Evolutionary conservation across 1,140 invertebrate species (phyloP).

Genomic region (Trichonephila clavipes): DNA sequence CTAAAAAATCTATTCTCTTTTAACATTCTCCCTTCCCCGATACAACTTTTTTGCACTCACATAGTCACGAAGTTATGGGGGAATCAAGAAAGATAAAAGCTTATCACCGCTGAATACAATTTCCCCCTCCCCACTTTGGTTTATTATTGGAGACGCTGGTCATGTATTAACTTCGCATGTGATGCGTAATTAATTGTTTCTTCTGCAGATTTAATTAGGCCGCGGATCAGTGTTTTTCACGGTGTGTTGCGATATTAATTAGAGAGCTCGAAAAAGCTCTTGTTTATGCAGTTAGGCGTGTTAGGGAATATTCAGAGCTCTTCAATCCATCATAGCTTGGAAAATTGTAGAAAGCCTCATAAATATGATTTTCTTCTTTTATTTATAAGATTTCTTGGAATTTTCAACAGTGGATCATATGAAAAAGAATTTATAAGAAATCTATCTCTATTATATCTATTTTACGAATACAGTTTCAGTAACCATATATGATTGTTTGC

Average conservation of each 20-base stretch:
- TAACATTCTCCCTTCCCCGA: not conserved
- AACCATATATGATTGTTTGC: too few species aligned
- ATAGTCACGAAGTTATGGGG: constrained; percentile 1
- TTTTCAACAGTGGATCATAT: too few species aligned
- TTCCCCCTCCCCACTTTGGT: not conserved
- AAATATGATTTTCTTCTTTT: too few species aligned
- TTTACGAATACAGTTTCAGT: too few species aligned
- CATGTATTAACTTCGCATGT: constrained; percentile 43
- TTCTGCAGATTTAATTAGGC: constrained; percentile 55
- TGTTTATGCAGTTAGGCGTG: constrained; percentile 21
- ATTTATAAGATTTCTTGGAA: too few species aligned
- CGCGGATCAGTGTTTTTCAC: constrained; percentile 24
- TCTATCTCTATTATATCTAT: too few species aligned
- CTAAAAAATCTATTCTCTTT: constrained; percentile 62
- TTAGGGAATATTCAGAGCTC: not conserved
- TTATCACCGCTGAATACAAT: not conserved
- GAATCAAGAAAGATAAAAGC: constrained; percentile 5
- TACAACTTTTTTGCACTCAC: not conserved
- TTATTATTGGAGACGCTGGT: not conserved
- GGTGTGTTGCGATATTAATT: constrained; percentile 28
- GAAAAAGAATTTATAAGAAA: too few species aligned
- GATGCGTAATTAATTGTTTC: constrained; percentile 57
- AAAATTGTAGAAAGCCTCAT: not conserved
- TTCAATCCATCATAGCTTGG: not conserved
- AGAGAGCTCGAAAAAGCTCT: not conserved